Evolutionary conservation across 2,797 vertebrate genomes (phyloP).

Genomic region (Galaxias olidus): DNA sequence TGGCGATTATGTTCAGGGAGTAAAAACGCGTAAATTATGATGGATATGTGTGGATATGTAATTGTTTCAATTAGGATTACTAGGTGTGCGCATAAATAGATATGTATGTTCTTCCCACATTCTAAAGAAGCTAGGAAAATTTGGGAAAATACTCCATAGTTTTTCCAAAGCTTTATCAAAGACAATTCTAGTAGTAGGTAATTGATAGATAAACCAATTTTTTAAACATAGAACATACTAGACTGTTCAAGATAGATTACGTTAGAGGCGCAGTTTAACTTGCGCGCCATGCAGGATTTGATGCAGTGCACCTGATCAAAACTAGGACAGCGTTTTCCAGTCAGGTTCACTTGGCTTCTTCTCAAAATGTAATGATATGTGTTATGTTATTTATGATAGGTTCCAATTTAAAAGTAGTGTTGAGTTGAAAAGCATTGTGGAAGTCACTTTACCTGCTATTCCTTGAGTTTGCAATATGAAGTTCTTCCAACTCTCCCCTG

Average conservation of each 20-base stretch:
- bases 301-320: slow-evolving; percentile 74
- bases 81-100: too few species aligned
- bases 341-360: slow-evolving; percentile 50
- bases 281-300: slow-evolving; percentile 55
- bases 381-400: neutral
- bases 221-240: neutral
- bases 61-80: too few species aligned
- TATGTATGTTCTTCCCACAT: slow-evolving; percentile 34
- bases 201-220: neutral
- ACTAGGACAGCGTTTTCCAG: slow-evolving; percentile 67
- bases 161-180: too few species aligned
- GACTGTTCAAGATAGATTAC: neutral
- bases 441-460: slow-evolving; percentile 84
- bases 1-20: too few species aligned
- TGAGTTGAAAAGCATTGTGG: slow-evolving; percentile 46
- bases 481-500: slow-evolving; percentile 81
- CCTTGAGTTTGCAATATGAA: slow-evolving; percentile 84
- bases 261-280: neutral
- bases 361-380: neutral
- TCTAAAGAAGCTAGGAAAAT: slow-evolving; percentile 51
- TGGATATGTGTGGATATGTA: too few species aligned
- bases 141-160: slow-evolving; percentile 43
- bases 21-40: too few species aligned
- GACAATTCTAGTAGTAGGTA: neutral
- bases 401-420: slow-evolving; percentile 4